phyloP scores from a whole-genome alignment of 2,113 vertebrate species.

The Pelecanoides urinatrix region DNA sequence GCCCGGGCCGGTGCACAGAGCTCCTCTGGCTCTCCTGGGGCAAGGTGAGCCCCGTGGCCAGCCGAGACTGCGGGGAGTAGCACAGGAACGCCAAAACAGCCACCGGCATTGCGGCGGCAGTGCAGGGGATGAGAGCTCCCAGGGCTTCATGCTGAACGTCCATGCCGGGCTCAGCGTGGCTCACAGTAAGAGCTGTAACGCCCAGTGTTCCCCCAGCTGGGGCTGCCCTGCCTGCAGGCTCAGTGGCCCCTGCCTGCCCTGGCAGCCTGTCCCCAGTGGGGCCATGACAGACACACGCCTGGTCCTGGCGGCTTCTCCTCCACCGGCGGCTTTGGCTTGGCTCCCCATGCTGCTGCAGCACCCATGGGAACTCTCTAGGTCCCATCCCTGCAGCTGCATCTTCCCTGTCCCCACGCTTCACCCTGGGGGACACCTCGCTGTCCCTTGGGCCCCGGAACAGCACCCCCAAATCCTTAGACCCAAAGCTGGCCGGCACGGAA shows the following conservation, averaged over 20 bases:
- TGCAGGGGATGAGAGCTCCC: neutral
- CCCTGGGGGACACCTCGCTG: neutral
- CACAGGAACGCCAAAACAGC: neutral
- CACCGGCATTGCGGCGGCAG: neutral
- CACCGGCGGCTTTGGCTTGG: neutral
- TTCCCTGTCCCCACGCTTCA: neutral
- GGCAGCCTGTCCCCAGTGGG: neutral
- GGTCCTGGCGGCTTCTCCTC: neutral
- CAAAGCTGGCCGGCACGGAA: neutral
- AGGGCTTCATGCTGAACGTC: neutral
- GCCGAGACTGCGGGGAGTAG: accelerated
- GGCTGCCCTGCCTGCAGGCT: neutral
- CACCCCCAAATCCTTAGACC: neutral
- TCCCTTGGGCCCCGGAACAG: neutral
- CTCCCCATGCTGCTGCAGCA: neutral
- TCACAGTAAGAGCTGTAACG: neutral
- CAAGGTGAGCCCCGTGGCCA: neutral
- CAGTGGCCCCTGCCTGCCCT: neutral
- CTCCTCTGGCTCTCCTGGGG: neutral
- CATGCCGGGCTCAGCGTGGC: accelerated
- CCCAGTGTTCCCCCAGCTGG: neutral
- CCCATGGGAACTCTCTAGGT: neutral
- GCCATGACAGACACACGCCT: accelerated
- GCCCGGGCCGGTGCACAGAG: accelerated
- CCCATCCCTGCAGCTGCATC: neutral